These are phyloP conservation scores for Elegia similella DNA, from an alignment of 2,888 invertebrate genomes.

Conservation along the genomic window DNA sequence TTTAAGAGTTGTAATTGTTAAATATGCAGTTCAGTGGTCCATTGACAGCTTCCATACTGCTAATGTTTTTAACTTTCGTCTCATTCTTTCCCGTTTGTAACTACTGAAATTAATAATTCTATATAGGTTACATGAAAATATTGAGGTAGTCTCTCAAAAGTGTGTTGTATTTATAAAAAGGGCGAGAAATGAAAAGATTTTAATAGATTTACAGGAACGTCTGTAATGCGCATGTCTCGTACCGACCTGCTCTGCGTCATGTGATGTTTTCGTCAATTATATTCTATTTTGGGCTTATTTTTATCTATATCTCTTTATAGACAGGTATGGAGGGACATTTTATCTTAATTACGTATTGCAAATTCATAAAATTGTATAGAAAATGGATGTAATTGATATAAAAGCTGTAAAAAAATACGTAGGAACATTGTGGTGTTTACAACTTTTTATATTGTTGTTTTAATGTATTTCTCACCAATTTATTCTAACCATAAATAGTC, in stretches of 20 bases:
- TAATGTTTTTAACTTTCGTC: background rate
- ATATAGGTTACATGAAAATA: background rate
- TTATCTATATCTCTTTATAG: constrained; percentile 3
- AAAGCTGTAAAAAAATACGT: too few relatives aligned
- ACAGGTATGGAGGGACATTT: background rate
- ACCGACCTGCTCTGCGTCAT: constrained; percentile 50
- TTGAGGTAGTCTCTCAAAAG: background rate
- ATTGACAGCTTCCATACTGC: background rate
- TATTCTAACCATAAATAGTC: too few relatives aligned
- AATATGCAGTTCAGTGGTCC: background rate
- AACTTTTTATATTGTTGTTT: too few relatives aligned
- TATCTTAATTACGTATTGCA: background rate
- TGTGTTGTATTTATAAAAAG: constrained; percentile 19
- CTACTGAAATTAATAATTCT: background rate
- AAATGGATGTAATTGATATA: too few relatives aligned
- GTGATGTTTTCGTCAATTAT: constrained; percentile 38
- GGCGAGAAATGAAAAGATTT: constrained; percentile 32
- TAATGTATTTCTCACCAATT: too few relatives aligned
- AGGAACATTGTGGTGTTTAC: too few relatives aligned
- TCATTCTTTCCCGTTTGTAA: background rate
- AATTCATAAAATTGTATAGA: too few relatives aligned
- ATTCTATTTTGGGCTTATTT: constrained; percentile 25
- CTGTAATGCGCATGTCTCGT: constrained; percentile 46
- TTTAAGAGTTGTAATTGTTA: background rate
- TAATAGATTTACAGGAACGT: constrained; percentile 47